Percentiles rank a stretch among this genome's conserved stretches.
These are phyloP conservation scores for Sigmodon hispidus DNA, from an alignment of 2,113 vertebrate species.

Conservation along the genomic window DNA sequence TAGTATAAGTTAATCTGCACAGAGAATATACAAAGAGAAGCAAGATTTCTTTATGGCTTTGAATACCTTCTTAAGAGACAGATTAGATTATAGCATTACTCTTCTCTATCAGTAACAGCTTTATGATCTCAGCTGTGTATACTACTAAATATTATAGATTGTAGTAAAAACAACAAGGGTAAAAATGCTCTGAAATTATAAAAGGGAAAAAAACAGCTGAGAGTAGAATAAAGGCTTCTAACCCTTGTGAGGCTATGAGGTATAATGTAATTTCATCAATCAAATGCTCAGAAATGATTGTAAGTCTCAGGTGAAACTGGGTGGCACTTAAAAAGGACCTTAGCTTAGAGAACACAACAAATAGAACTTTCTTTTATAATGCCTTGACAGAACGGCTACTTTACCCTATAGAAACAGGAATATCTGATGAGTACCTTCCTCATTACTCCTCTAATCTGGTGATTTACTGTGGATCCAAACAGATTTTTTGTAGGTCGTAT, in stretches of 20 bases:
- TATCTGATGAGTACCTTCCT: background rate
- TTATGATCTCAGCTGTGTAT: background rate
- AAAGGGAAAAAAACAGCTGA: background rate
- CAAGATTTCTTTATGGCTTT: background rate
- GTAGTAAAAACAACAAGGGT: background rate
- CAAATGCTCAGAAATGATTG: background rate
- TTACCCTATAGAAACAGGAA: background rate
- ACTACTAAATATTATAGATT: background rate
- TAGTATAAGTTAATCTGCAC: background rate
- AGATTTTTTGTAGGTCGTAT: background rate
- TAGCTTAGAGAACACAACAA: background rate
- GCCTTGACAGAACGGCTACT: no score
- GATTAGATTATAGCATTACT: background rate
- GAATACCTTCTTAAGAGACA: background rate
- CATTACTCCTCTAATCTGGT: background rate
- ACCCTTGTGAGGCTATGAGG: background rate
- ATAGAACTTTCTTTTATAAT: background rate
- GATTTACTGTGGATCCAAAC: background rate
- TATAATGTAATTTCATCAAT: background rate
- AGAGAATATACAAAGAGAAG: background rate
- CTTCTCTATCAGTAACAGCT: background rate
- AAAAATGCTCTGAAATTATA: background rate
- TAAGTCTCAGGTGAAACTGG: background rate
- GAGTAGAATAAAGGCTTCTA: background rate
- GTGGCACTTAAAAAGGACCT: background rate